Evolutionary conservation across 2,888 invertebrate genomes (phyloP).

Genomic region (Epistrophe grossulariae): DNA sequence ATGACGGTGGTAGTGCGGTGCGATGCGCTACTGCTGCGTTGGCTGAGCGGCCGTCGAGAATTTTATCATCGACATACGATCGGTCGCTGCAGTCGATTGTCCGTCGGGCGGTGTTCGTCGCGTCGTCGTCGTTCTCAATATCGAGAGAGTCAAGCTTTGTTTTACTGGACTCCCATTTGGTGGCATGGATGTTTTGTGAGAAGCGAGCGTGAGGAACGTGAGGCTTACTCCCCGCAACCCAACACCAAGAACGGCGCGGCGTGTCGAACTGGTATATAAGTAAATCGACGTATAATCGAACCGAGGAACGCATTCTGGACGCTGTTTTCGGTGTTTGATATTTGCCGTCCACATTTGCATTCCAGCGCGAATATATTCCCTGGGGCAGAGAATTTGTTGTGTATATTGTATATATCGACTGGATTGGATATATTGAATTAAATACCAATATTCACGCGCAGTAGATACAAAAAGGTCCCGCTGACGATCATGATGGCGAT

Average conservation of each 20-base stretch:
- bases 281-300: slow-evolving; percentile 36
- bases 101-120: slow-evolving; percentile 3
- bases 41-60: slow-evolving; percentile 74
- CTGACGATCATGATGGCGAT: slow-evolving; percentile 19
- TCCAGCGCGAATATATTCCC: slow-evolving; percentile 65
- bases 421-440: slow-evolving; percentile 69
- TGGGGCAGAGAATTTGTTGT: slow-evolving; percentile 40
- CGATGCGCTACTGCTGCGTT: neutral
- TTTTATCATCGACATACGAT: slow-evolving; percentile 73
- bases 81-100: slow-evolving; percentile 46
- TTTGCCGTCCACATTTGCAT: slow-evolving; percentile 74
- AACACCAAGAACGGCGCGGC: neutral
- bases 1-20: slow-evolving; percentile 13
- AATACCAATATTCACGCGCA: slow-evolving; percentile 75
- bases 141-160: slow-evolving; percentile 12
- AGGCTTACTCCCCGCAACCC: slow-evolving; percentile 30
- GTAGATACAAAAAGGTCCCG: slow-evolving; percentile 60
- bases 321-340: slow-evolving; percentile 74
- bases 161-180: slow-evolving; percentile 31
- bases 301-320: slow-evolving; percentile 64
- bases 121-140: slow-evolving; percentile 12
- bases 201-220: slow-evolving; percentile 65
- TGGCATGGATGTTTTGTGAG: slow-evolving; percentile 10
- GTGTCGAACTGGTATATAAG: slow-evolving; percentile 15
- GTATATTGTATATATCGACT: neutral